A percentile compares a stretch with the other conserved stretches of the same genome.
phyloP scores from a whole-genome alignment of 2,888 invertebrate species.

The Xanthostigma xanthostigma region DNA sequence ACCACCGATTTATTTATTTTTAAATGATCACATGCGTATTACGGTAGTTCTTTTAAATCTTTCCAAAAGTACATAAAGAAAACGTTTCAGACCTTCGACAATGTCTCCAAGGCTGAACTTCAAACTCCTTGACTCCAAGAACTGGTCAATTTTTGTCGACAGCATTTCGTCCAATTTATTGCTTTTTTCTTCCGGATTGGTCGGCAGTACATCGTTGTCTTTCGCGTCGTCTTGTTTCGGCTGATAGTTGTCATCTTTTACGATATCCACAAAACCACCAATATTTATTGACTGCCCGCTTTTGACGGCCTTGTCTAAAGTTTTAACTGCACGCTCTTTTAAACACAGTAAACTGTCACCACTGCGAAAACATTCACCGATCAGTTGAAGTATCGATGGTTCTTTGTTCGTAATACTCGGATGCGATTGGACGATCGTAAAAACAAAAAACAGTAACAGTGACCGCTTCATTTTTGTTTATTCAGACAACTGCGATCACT shows the following conservation, averaged over 20 bases:
- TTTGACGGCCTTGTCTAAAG: conserved; percentile 28
- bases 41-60: not conserved
- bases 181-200: conserved; percentile 35
- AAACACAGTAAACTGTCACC: conserved; percentile 27
- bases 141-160: conserved; percentile 26
- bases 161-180: conserved; percentile 29
- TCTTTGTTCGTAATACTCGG: conserved; percentile 2
- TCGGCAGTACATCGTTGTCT: conserved; percentile 30
- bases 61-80: not conserved
- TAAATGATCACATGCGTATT: not conserved
- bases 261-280: conserved; percentile 23
- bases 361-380: conserved; percentile 23
- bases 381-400: conserved; percentile 4
- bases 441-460: not conserved
- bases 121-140: conserved; percentile 28
- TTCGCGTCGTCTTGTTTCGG: conserved; percentile 11
- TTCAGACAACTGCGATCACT: not conserved
- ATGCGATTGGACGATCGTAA: not conserved
- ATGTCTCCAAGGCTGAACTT: conserved; percentile 25
- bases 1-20: conserved; percentile 4
- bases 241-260: conserved; percentile 24
- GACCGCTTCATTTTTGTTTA: not conserved
- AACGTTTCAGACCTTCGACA: conserved; percentile 13
- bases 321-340: conserved; percentile 25
- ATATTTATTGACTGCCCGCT: conserved; percentile 24